Evolutionary conservation across 2,888 invertebrate species (phyloP).

Genomic region (Cinara cedri): DNA sequence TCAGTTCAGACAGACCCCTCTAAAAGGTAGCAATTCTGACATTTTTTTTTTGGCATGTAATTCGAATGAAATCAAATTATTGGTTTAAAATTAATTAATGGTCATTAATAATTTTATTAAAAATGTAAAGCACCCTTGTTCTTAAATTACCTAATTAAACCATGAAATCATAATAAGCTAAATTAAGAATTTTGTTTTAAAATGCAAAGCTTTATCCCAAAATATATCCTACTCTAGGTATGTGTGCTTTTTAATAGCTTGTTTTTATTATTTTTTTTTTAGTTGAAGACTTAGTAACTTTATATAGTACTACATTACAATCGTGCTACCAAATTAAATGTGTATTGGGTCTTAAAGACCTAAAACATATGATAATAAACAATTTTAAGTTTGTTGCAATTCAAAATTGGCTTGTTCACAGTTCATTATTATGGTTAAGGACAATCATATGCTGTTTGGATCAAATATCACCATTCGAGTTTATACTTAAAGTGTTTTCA

Average conservation of each 20-base stretch:
- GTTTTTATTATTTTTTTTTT: not conserved
- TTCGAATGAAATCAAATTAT: too few species aligned
- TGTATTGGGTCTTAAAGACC: conserved; percentile 9
- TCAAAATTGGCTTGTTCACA: conserved; percentile 24
- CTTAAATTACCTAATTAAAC: not conserved
- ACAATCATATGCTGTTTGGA: conserved; percentile 29
- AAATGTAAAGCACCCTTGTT: not conserved
- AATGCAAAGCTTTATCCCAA: not conserved
- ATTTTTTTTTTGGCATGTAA: too few species aligned
- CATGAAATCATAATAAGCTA: not conserved
- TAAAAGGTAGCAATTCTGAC: too few species aligned
- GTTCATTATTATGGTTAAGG: conserved; percentile 39
- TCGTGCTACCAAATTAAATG: conserved; percentile 37
- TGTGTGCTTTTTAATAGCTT: not conserved
- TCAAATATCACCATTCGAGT: conserved; percentile 29
- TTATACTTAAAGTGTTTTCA: conserved; percentile 38
- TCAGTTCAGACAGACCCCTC: too few species aligned
- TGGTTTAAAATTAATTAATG: not conserved
- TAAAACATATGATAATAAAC: conserved; percentile 15
- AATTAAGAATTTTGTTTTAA: not conserved
- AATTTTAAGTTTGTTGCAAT: conserved; percentile 43
- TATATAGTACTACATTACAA: conserved; percentile 20
- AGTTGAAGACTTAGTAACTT: conserved; percentile 45
- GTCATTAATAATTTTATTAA: not conserved
- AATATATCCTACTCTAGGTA: too few species aligned